Evolutionary conservation across 2,113 vertebrate species (phyloP).

Genomic region (Arizona elegans): DNA sequence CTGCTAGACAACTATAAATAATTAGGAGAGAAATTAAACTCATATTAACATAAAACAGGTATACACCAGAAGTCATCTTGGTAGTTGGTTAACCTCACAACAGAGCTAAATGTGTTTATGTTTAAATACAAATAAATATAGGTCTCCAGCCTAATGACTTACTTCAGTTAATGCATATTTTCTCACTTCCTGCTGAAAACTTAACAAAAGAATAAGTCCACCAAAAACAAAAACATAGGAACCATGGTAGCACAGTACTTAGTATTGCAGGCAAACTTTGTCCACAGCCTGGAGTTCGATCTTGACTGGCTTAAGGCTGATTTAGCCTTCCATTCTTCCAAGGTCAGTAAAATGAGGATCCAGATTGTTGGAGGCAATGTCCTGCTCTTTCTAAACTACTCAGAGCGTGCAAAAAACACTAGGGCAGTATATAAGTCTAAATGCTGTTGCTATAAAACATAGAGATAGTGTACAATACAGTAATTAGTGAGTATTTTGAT

Average conservation of each 20-base stretch:
- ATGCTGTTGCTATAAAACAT: neutral
- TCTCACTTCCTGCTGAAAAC: neutral
- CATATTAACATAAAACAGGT: neutral
- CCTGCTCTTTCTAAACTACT: neutral
- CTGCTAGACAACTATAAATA: slow-evolving; percentile 19
- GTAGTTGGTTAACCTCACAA: neutral
- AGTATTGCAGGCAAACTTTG: neutral
- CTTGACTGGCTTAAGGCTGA: neutral
- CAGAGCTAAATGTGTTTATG: neutral
- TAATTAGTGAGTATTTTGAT: neutral
- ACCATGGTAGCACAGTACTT: neutral
- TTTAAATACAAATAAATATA: neutral
- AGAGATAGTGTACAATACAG: neutral
- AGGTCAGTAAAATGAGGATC: neutral
- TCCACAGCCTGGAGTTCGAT: neutral
- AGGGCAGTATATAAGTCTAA: neutral
- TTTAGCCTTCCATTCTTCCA: neutral
- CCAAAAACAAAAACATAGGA: neutral
- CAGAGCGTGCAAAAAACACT: neutral
- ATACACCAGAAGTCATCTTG: neutral
- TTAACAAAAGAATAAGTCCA: neutral
- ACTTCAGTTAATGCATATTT: neutral
- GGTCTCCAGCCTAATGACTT: neutral
- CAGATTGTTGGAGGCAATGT: neutral
- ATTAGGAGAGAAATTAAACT: slow-evolving; percentile 21